Base-by-base conservation (phyloP, 2,797 vertebrate species). In the Syngnathus acus region DNA sequence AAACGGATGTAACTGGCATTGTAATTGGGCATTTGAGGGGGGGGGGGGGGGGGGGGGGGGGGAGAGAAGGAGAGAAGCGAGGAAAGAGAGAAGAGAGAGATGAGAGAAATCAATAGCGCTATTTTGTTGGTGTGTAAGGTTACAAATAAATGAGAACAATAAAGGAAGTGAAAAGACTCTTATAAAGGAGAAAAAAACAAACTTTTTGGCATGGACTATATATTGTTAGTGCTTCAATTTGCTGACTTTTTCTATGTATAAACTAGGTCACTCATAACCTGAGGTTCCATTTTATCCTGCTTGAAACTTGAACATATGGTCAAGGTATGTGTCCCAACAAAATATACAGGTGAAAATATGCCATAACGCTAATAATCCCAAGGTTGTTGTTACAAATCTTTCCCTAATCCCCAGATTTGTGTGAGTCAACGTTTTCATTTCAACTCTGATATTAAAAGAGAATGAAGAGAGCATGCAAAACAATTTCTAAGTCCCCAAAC, bases 1-100 rank as follows among this genome's bases (percentile, higher is more conserved):
- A 73, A 80, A 65, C 54, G 14, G 43, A 26, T 42, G 70, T 76
- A 78, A 72, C 40, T 69, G 65, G 38, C 59, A 37, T 67, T 65
- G 43, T 65, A 75, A 66, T 59, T 37, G 48, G 42, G 58, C 58
- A 13, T 11, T 9, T 43, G 32, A 32, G 32, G 4, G 32, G 32
- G 32, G 2, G 32, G 32, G 32, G 3, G 32, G 3, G 32, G 3
- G 32, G 3, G 0, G n/a, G n/a, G n/a, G n/a, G n/a, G n/a, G n/a
- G n/a, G n/a, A n/a, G n/a, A n/a, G n/a, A n/a, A n/a, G n/a, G n/a
- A n/a, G n/a, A n/a, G n/a, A n/a, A n/a, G n/a, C n/a, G n/a, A n/a
- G n/a, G n/a, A n/a, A n/a, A n/a, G n/a, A n/a, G n/a, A n/a, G n/a
- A n/a, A n/a, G n/a, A n/a, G n/a, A n/a, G n/a, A n/a, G n/a, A n/a